Evolutionary conservation across 2,113 vertebrate species (phyloP), one percentile per base, ranked within the genome.

Genomic region (Amazona guildingii): DNA sequence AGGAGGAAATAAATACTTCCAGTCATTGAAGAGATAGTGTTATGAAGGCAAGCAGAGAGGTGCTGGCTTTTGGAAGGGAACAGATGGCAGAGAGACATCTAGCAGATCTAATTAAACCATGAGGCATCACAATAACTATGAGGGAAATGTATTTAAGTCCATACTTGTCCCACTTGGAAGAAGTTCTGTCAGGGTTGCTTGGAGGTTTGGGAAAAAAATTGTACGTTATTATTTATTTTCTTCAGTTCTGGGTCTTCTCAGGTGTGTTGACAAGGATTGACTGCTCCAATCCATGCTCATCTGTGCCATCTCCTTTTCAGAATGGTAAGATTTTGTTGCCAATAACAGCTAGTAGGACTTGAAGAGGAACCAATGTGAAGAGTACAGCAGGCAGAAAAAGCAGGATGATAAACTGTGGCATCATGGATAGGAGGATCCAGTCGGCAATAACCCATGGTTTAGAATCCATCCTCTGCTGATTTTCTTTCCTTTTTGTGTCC

Each of bases 21-120:
- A 86, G 80, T 59, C 64, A 75, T 17, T 55, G 52, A 39, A 84
- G 31, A 92, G 48, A 44, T 35, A 31, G 52, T 44, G 18, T 15
- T 82, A 11, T 31, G 16, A 35, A 92, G 80, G 55, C 91, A 92
- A 86, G 18, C 33, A 89, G 83, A 64, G 86, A 91, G 89, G 77
- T 95, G 93, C 44, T 95, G 86, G 81, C 89, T 95, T 88, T 89
- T 89, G 81, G 59, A 85, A 69, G 57, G 62, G 39, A 97, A 66
- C 89, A 95, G 94, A 95, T 94, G 95, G 95, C 74, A 89, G 62
- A 72, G 64, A 95, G 81, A 76, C 73, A 91, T 86, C 91, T 91
- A 95, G 73, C 86, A 91, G 89, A 76, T 94, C 86, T 95, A 86
- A 94, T 95, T 91, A 95, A 94, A 86, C 80, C 28, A 21, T 15